A percentile compares a stretch with the other conserved stretches of the same genome.
phyloP scores from a whole-genome alignment of 2,888 invertebrate genomes.

The Ceriagrion tenellum region DNA sequence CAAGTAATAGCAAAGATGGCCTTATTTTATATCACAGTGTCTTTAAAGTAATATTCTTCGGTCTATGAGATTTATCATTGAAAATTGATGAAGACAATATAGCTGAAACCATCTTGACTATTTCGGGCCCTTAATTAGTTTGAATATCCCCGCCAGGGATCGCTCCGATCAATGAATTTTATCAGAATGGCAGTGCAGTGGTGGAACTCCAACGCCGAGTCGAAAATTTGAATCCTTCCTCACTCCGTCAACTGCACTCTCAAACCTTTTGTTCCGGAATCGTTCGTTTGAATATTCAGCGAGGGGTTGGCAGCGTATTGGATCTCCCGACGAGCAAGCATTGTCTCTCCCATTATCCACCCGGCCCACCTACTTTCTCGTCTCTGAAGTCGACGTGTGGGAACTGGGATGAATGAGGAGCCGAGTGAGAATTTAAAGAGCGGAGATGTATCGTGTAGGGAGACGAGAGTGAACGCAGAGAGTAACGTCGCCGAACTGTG shows the following conservation, averaged over 20 bases:
- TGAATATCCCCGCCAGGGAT: neutral
- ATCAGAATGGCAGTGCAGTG: neutral
- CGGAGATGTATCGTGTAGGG: neutral
- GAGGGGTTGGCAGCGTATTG: neutral
- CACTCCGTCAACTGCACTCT: neutral
- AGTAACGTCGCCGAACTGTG: too few species aligned
- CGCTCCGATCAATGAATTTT: neutral
- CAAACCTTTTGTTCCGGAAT: neutral
- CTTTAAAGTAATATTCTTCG: neutral
- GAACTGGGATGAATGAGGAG: too few species aligned
- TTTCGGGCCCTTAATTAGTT: neutral
- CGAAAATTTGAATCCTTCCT: constrained; percentile 1
- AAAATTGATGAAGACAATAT: neutral
- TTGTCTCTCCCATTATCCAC: neutral
- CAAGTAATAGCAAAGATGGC: too few species aligned
- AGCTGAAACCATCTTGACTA: neutral
- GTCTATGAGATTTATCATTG: neutral
- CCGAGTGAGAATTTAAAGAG: neutral
- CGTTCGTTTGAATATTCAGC: neutral
- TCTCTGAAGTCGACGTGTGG: neutral
- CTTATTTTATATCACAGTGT: too few species aligned
- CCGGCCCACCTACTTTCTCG: neutral
- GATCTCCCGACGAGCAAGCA: neutral
- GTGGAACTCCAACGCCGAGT: neutral
- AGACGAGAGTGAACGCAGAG: too few species aligned